Base-by-base conservation (phyloP, 2,888 invertebrate species). In the Tenthredo notha region DNA sequence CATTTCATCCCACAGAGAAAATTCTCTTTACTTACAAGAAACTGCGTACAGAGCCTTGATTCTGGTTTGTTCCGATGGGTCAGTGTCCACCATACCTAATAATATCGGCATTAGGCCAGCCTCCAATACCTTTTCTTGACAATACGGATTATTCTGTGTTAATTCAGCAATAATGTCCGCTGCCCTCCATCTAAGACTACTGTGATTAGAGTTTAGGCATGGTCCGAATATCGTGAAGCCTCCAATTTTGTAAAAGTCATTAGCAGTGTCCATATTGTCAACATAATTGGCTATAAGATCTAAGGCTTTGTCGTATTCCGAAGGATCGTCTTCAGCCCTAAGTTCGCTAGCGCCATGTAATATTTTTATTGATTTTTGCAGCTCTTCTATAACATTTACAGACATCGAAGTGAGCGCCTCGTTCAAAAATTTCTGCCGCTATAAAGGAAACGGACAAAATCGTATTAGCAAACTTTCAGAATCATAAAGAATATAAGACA, bases 131-230 rank as follows among this genome's bases (percentile, higher is more conserved):
- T 95, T 94, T 40, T 95, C 93, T 92, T 98, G 98, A 89, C 97
- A 97, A 91, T 95, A 96, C 0, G 96, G 96, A 94, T 98, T 98
- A 93, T 98, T 98, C 93, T 98, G 98, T 54, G 97, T 96, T 85
- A 98, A 92, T 89, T 96, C 97, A 0, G 97, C 98, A 2, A 98
- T 94, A 18, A 98, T 93, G 43, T 96, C 95, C 15, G 97, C 96
- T 2, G 96, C 95, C 61, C 94, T 93, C 86, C 95, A 94, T 54
- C 97, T 94, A 0, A 98, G 94, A 25, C 95, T 94, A 0, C 94
- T 92, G 88, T 96, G 95, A 6, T 94, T 93, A 40, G 96, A 95
- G 86, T 95, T 94, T 43, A 97, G 94, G 90, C 97, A 96, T 0
- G 96, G 94, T 0, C 95, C 94, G 85, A 98, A 95, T n/a, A 97